Conservation (phyloP, 2,888 invertebrate genomes). For the Leptinotarsa peninsularis region DNA sequence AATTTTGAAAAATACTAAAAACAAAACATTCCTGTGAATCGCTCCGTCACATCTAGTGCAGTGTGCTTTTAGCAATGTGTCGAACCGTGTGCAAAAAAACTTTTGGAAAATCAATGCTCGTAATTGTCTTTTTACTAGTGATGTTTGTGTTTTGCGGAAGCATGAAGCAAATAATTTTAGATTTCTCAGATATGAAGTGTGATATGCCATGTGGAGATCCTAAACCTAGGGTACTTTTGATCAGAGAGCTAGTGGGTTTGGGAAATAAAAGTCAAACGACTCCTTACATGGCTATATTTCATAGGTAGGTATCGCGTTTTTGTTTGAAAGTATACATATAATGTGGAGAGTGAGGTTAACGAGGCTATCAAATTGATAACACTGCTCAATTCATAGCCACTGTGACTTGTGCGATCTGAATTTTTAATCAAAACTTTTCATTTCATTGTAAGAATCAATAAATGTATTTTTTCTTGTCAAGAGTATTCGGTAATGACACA, state of each 20-base stretch:
- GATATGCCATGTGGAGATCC: constrained; percentile 7
- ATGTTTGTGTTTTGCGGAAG: not conserved
- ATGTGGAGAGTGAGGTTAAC: no score
- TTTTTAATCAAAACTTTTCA: no score
- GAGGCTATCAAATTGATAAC: no score
- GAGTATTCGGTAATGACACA: no score
- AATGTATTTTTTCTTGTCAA: no score
- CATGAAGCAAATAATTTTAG: not conserved
- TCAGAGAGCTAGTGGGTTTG: constrained; percentile 5
- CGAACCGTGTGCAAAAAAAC: constrained; percentile 6
- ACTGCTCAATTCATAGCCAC: no score
- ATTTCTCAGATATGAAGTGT: not conserved
- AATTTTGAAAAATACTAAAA: constrained; percentile 19
- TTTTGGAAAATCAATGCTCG: not conserved
- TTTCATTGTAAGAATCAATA: no score
- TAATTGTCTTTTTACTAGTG: not conserved
- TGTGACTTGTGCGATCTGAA: no score
- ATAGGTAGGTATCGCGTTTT: not conserved
- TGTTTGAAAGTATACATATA: not conserved
- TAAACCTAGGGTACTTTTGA: constrained; percentile 4
- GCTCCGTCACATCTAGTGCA: constrained; percentile 4
- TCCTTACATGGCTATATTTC: not conserved
- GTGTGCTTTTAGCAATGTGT: not conserved
- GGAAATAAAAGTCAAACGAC: constrained; percentile 4
- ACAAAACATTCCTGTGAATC: not conserved